Percentiles rank a stretch among this genome's conserved stretches.
Conservation (phyloP, 2,113 vertebrate genomes). For the Vicugna pacos region DNA sequence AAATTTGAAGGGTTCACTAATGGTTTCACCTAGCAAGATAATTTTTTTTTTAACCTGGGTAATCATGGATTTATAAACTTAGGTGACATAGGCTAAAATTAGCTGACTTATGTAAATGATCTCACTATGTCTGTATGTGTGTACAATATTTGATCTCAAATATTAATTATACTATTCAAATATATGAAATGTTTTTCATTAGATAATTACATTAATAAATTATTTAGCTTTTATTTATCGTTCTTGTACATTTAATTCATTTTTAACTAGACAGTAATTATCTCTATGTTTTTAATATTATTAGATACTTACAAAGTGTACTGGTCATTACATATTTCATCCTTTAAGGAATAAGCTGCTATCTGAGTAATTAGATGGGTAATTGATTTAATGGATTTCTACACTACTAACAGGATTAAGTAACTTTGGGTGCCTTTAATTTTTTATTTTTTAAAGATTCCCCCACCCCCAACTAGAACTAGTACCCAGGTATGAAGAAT, state of each 20-base stretch:
- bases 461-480: not conserved
- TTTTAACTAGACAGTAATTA: conserved; percentile 33
- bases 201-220: conserved; percentile 18
- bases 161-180: conserved; percentile 19
- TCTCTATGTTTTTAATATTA: conserved; percentile 49
- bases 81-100: not conserved
- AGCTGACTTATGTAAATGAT: not conserved
- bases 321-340: conserved; percentile 48
- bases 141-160: not conserved
- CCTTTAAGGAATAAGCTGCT: conserved; percentile 47
- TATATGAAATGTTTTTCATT: not conserved
- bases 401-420: conserved; percentile 52
- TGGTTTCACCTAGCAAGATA: not conserved
- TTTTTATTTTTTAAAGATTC: conserved; percentile 17
- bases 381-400: conserved; percentile 58
- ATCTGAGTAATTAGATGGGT: conserved; percentile 45
- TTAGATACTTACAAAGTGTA: conserved; percentile 46
- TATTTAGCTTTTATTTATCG: conserved; percentile 41
- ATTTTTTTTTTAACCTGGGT: not conserved
- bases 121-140: not conserved
- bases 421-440: not conserved
- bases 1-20: not conserved
- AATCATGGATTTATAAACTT: not conserved
- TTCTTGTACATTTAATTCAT: not conserved
- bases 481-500: not conserved